phyloP scores from a whole-genome alignment of 2,113 vertebrate genomes.

The chimpanzee (Pan troglodytes) region DNA sequence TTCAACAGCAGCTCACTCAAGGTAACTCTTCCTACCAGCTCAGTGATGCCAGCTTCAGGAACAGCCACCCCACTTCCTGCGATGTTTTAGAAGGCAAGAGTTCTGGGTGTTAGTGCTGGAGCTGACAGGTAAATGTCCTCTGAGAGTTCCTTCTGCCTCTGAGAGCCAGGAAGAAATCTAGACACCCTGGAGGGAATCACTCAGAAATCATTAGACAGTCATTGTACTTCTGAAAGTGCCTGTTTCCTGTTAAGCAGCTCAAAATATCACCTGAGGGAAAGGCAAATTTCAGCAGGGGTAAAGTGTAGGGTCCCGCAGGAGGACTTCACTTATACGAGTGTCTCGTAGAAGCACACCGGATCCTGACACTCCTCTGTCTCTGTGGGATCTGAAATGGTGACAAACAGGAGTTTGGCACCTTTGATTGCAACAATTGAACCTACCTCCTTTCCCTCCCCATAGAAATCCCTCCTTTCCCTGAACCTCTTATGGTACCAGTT shows the following conservation, averaged over 20 bases:
- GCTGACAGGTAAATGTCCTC: neutral
- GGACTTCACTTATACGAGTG: neutral
- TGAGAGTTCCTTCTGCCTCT: neutral
- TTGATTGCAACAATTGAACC: neutral
- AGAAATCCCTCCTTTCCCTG: neutral
- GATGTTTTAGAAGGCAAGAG: neutral
- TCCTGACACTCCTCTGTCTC: neutral
- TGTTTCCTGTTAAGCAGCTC: neutral
- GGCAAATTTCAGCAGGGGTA: neutral
- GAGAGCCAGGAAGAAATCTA: neutral
- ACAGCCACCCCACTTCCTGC: neutral
- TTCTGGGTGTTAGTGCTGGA: neutral
- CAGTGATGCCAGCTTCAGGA: accelerated
- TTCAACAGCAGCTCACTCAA: neutral
- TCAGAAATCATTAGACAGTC: neutral
- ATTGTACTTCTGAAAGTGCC: neutral
- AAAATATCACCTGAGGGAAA: slow-evolving; percentile 36
- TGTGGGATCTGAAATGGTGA: neutral
- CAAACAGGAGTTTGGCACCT: neutral
- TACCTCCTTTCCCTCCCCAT: neutral
- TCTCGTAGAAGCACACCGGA: neutral
- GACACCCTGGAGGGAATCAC: neutral
- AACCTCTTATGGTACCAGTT: neutral
- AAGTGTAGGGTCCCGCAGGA: neutral
- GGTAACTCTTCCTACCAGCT: neutral